These are phyloP conservation scores for Clistopyga incitator DNA, from an alignment of 2,888 invertebrate genomes.

Conservation along the genomic window DNA sequence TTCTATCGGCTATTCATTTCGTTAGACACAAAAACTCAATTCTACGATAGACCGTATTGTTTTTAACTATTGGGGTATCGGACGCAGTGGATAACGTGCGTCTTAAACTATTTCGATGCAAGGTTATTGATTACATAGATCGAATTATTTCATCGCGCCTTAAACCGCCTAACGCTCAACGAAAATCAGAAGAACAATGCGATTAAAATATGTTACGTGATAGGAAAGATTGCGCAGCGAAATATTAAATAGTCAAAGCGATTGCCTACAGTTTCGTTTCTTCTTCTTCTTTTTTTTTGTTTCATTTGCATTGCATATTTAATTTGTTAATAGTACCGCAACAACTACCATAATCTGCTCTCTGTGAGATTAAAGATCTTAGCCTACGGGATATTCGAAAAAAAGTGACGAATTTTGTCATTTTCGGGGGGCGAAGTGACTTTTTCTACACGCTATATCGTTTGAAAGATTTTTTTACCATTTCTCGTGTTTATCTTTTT, in stretches of 20 bases:
- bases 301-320: conserved; percentile 31
- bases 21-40: conserved; percentile 9
- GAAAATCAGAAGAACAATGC: not conserved
- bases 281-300: no score
- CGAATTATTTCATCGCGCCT: conserved; percentile 15
- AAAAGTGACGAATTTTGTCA: conserved; percentile 45
- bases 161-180: conserved; percentile 11
- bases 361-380: conserved; percentile 34
- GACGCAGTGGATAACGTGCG: not conserved
- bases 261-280: conserved; percentile 16
- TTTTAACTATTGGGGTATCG: not conserved
- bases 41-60: conserved; percentile 17
- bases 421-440: conserved; percentile 23
- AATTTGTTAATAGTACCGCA: conserved; percentile 29
- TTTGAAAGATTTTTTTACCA: conserved; percentile 32
- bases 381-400: conserved; percentile 59
- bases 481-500: no score
- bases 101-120: conserved; percentile 31
- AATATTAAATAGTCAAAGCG: conserved; percentile 55
- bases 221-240: conserved; percentile 35
- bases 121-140: conserved; percentile 15
- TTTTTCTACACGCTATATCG: conserved; percentile 47
- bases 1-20: conserved; percentile 14
- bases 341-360: conserved; percentile 24
- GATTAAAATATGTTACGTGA: not conserved